Evolutionary conservation across 2,797 vertebrate genomes (phyloP).

Genomic region (Atherinosoma microstoma): DNA sequence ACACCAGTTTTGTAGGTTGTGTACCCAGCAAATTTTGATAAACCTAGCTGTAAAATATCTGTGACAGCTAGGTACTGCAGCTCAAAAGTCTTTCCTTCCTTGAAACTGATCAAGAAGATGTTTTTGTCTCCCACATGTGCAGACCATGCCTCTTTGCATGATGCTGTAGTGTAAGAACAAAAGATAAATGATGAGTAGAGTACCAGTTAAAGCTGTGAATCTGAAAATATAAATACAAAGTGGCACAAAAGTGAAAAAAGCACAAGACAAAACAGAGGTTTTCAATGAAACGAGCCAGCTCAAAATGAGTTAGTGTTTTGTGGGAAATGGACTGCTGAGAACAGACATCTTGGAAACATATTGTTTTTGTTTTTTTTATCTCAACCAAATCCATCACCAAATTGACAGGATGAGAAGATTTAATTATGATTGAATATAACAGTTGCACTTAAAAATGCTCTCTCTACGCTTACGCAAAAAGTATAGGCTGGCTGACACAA

Average conservation of each 20-base stretch:
- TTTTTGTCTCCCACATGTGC: not conserved
- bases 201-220: not conserved
- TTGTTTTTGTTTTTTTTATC: not conserved
- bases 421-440: constrained; percentile 15
- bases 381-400: constrained; percentile 7
- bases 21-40: constrained; percentile 6
- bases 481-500: constrained; percentile 9
- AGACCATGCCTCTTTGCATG: not conserved
- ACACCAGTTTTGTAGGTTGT: constrained; percentile 4
- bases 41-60: constrained; percentile 2
- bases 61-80: constrained; percentile 4
- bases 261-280: not conserved
- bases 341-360: constrained; percentile 7
- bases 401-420: constrained; percentile 16
- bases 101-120: constrained; percentile 9
- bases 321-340: constrained; percentile 4
- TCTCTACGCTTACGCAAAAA: not conserved
- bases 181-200: not conserved
- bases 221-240: not conserved
- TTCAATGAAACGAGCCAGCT: constrained; percentile 22
- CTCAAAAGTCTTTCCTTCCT: constrained; percentile 16
- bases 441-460: not conserved
- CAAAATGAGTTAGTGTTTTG: not conserved
- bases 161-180: not conserved
- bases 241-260: not conserved